Conservation (phyloP, 2,888 invertebrate genomes). For the Leucophora obtusa region DNA sequence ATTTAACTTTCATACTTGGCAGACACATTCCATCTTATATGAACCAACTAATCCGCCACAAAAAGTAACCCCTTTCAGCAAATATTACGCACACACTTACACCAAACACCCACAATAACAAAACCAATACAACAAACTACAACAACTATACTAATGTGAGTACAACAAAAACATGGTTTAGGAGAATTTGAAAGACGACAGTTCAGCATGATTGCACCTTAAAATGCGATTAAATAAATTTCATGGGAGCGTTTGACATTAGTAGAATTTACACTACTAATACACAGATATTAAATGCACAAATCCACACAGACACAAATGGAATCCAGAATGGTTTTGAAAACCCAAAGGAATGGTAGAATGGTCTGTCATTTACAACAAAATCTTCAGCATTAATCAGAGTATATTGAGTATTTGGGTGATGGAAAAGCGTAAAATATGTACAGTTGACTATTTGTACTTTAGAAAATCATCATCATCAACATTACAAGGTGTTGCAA, state of each 20-base stretch:
- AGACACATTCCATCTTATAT: conserved; percentile 49
- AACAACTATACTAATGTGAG: conserved; percentile 12
- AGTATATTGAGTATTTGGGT: conserved; percentile 20
- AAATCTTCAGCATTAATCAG: conserved; percentile 63
- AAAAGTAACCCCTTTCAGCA: conserved; percentile 58
- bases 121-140: conserved; percentile 28
- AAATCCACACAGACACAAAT: conserved; percentile 7
- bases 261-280: conserved; percentile 59
- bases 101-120: conserved; percentile 46
- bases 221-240: conserved; percentile 65
- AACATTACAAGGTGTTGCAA: conserved; percentile 58
- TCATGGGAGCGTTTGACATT: conserved; percentile 64
- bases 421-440: conserved; percentile 39
- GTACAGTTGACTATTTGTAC: conserved; percentile 57
- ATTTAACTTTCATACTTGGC: conserved; percentile 62
- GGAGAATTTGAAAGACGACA: conserved; percentile 56
- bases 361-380: conserved; percentile 59
- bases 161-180: conserved; percentile 34
- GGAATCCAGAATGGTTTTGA: conserved; percentile 3
- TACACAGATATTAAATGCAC: conserved; percentile 13
- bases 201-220: conserved; percentile 65
- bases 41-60: conserved; percentile 60
- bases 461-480: conserved; percentile 34
- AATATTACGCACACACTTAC: conserved; percentile 20
- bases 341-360: conserved; percentile 18